Conservation (phyloP, 2,888 invertebrate genomes). For the Bhutanitis thaidina region DNA sequence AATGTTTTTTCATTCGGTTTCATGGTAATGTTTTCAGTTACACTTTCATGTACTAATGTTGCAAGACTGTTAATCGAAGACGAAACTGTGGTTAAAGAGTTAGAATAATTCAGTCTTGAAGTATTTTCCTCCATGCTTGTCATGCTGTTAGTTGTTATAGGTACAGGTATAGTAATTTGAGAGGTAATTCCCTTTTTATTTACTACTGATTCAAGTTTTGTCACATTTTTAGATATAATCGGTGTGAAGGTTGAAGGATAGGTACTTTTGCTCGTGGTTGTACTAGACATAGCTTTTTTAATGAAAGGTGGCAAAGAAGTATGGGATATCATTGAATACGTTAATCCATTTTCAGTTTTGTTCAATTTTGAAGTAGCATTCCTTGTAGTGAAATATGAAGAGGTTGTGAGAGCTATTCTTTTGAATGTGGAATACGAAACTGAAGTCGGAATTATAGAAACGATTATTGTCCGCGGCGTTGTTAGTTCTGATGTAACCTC, state of each 20-base stretch:
- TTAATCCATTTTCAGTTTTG: conserved; percentile 44
- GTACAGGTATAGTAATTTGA: conserved; percentile 27
- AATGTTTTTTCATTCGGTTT: conserved; percentile 21
- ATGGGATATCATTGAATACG: conserved; percentile 46
- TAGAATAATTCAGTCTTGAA: conserved; percentile 46
- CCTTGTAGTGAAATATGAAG: conserved; percentile 44
- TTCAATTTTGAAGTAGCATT: conserved; percentile 36
- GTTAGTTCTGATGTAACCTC: conserved; percentile 48
- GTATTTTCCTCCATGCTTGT: conserved; percentile 43
- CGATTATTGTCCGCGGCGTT: conserved; percentile 70
- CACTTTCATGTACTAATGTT: conserved; percentile 21
- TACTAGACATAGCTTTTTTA: conserved; percentile 25
- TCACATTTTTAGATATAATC: conserved; percentile 26
- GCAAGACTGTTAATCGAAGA: conserved; percentile 39
- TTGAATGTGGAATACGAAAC: conserved; percentile 67
- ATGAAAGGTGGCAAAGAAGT: conserved; percentile 39
- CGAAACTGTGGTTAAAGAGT: conserved; percentile 46
- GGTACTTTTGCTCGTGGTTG: conserved; percentile 26
- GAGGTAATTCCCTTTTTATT: not conserved
- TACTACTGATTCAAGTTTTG: conserved; percentile 22
- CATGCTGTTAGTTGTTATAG: conserved; percentile 71
- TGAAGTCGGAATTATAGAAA: conserved; percentile 73
- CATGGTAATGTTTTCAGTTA: conserved; percentile 28
- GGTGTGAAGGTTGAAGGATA: conserved; percentile 9
- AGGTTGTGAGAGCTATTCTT: conserved; percentile 63